Percentiles rank a stretch among this genome's conserved stretches.
Evolutionary conservation across 2,797 vertebrate genomes (phyloP).

Genomic region (Centroberyx gerrardi): DNA sequence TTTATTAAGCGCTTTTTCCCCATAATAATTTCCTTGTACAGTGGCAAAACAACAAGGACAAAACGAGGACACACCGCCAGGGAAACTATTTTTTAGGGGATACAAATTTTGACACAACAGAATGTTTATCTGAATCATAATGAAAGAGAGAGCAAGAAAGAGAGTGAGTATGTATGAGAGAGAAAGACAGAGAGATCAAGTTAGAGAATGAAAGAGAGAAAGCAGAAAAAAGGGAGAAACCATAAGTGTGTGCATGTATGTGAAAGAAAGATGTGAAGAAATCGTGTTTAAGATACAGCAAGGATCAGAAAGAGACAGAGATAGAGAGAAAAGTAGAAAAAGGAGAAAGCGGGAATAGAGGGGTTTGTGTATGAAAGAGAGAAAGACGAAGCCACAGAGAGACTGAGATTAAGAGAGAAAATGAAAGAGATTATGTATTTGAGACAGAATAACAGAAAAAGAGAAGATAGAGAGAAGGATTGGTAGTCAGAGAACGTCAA

Average conservation of each 20-base stretch:
- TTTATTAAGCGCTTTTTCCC: background rate
- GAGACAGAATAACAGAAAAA: background rate
- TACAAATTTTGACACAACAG: too few species aligned
- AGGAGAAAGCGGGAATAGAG: background rate
- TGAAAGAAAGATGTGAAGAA: background rate
- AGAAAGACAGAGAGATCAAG: background rate
- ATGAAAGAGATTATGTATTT: slow-evolving; percentile 7
- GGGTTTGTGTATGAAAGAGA: background rate
- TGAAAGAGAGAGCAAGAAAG: background rate
- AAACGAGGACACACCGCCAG: too few species aligned
- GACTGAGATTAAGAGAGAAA: background rate
- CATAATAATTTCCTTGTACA: background rate
- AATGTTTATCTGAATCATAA: too few species aligned
- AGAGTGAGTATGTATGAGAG: background rate
- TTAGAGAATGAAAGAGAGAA: background rate
- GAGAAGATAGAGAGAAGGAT: background rate
- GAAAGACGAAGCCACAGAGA: too few species aligned
- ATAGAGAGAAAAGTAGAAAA: slow-evolving; percentile 5
- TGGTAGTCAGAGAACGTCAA: background rate
- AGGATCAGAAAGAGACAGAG: background rate
- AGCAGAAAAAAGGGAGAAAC: background rate
- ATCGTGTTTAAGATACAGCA: too few species aligned
- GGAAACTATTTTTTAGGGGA: too few species aligned
- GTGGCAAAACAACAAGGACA: background rate
- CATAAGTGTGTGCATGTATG: too few species aligned